phyloP scores from a whole-genome alignment of 2,113 vertebrate species.

The Bufo bufo region DNA sequence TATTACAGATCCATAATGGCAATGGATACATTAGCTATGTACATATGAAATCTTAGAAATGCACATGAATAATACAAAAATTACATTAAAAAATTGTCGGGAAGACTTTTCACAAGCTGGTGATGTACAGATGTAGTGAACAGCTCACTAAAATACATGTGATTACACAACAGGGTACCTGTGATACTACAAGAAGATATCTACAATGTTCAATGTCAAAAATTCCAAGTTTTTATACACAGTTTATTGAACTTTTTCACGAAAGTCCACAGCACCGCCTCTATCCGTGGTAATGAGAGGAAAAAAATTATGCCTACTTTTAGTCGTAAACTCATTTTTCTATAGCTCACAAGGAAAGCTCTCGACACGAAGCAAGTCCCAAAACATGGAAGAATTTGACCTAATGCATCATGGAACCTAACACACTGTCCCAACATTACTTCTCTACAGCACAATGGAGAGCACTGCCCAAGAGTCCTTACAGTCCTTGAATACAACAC shows the following conservation, averaged over 20 bases:
- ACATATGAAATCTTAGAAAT: slow-evolving; percentile 22
- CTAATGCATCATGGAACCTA: slow-evolving; percentile 27
- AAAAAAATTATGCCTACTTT: slow-evolving; percentile 30
- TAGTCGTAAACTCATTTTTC: slow-evolving; percentile 7
- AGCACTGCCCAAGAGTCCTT: slow-evolving; percentile 38
- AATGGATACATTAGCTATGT: slow-evolving; percentile 38
- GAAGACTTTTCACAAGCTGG: slow-evolving; percentile 24
- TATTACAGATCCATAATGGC: slow-evolving; percentile 7
- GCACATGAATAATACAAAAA: slow-evolving; percentile 19
- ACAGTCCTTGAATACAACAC: slow-evolving; percentile 33
- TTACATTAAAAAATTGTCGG: neutral
- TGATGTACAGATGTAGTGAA: slow-evolving; percentile 11
- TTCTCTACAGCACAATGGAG: slow-evolving; percentile 25
- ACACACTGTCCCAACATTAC: slow-evolving; percentile 28
- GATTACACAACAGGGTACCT: neutral
- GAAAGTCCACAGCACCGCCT: slow-evolving; percentile 38
- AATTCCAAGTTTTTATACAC: slow-evolving; percentile 33
- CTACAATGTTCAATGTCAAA: slow-evolving; percentile 20
- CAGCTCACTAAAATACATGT: neutral
- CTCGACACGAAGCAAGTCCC: slow-evolving; percentile 15
- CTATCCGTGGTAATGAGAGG: slow-evolving; percentile 33
- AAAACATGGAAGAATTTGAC: slow-evolving; percentile 11
- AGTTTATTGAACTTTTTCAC: slow-evolving; percentile 25
- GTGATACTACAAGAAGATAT: slow-evolving; percentile 8
- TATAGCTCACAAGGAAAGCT: slow-evolving; percentile 34